Base-by-base conservation (phyloP, 2,113 vertebrate species). In the Pseudorhombus dupliciocellatus region DNA sequence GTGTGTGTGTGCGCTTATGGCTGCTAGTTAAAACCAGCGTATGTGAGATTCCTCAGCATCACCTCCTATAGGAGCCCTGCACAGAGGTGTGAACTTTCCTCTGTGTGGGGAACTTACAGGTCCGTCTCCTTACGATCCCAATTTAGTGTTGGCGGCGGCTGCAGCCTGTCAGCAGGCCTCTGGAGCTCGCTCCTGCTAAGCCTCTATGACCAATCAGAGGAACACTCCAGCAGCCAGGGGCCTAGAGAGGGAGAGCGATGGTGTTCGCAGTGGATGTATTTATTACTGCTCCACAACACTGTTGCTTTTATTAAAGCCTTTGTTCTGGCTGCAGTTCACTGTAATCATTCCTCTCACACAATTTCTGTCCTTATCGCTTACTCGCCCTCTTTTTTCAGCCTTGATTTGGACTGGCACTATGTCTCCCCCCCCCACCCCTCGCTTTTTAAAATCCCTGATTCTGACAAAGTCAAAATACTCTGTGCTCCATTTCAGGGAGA, bases 261-360 rank as follows among this genome's bases (percentile, higher is more conserved):
- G 30, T 74, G 76, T 76, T 84, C 80, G 68, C 80, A 69, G 70
- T 73, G 71, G 81, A 88, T 73, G 83, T 87, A 83, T 92, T 91
- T 90, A 91, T 92, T 90, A 87, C 86, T 71, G 61, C 74, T 80
- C 67, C 73, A 84, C 48, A 84, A 80, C 79, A 81, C 83, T 88
- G 74, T 86, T 85, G 73, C 81, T 91, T 90, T 90, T 88, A 91
- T 85, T 80, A 84, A 73, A 65, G 86, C 66, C 79, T 90, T 85
- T 90, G 78, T 85, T 81, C 76, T 86, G 85, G 88, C 88, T 46
- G 66, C 77, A 71, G 53, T 70, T 75, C 87, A 72, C 57, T 62
- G 85, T 90, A 82, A 85, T 83, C 64, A 79, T 82, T n/a, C 53
- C 28, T 53, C 52, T 62, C 62, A 31, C 56, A 66, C 28, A 5